Percentiles rank a stretch among this genome's conserved stretches.
Conservation (phyloP, 2,888 invertebrate species). For the Agrenia bidenticulata region DNA sequence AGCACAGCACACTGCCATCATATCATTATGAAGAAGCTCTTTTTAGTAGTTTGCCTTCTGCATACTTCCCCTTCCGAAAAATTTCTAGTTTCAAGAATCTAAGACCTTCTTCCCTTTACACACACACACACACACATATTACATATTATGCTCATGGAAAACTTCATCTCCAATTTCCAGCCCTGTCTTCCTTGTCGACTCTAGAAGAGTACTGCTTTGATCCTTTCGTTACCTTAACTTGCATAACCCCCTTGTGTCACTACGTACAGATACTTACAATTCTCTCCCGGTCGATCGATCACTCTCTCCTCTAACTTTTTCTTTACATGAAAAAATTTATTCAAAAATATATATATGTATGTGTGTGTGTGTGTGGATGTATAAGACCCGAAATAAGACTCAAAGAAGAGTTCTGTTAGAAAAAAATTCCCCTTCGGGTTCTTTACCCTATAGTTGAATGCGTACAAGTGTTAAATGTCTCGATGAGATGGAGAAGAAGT, state of each 20-base stretch:
- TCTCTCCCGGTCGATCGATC: constrained; percentile 37
- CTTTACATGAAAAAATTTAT: constrained; percentile 14
- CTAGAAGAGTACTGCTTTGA: constrained; percentile 28
- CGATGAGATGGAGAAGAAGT: too few relatives aligned
- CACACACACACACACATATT: too few relatives aligned
- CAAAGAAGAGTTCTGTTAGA: neutral
- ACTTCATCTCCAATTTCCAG: constrained; percentile 49
- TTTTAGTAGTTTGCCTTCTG: constrained; percentile 2
- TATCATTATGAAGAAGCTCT: constrained; percentile 32
- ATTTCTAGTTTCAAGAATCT: constrained; percentile 15
- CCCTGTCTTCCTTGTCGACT: constrained; percentile 16
- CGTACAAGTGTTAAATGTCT: too few relatives aligned
- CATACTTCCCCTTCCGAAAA: constrained; percentile 23
- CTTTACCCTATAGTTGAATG: neutral
- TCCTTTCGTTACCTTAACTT: constrained; percentile 43
- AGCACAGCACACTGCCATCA: constrained; percentile 34
- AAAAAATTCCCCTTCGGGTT: constrained; percentile 16
- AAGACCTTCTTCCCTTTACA: constrained; percentile 15
- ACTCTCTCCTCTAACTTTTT: constrained; percentile 6
- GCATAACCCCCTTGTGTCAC: constrained; percentile 30
- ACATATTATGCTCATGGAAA: constrained; percentile 26
- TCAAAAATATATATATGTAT: constrained; percentile 17
- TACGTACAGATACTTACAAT: constrained; percentile 27
- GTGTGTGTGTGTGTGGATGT: too few relatives aligned
- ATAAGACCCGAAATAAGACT: neutral